Percentiles rank a stretch among this genome's conserved stretches.
Evolutionary conservation across 2,797 vertebrate species (phyloP).

Genomic region (Centroberyx gerrardi): DNA sequence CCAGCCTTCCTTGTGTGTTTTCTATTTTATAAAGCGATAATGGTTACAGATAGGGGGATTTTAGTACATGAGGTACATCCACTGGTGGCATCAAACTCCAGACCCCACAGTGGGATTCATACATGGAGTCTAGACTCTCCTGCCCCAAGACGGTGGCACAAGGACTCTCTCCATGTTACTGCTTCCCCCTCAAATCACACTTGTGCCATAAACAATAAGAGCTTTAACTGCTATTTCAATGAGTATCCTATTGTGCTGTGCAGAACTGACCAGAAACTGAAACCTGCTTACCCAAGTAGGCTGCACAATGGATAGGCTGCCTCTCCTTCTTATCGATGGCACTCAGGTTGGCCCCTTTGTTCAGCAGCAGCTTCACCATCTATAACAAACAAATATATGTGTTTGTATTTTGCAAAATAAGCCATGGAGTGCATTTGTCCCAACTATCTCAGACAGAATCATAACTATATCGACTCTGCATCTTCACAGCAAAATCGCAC

Average conservation of each 20-base stretch:
- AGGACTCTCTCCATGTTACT: background rate
- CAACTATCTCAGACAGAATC: background rate
- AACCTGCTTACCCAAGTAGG: constrained; percentile 90
- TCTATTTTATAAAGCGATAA: background rate
- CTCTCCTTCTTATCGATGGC: constrained; percentile 96
- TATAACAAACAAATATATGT: constrained; percentile 54
- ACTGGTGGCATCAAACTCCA: too few species aligned
- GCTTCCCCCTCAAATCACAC: background rate
- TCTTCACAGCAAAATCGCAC: too few species aligned
- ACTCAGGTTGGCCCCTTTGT: constrained; percentile 95
- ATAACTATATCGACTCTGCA: too few species aligned
- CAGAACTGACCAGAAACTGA: background rate
- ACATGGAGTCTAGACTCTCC: background rate
- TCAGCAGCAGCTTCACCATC: constrained; percentile 96
- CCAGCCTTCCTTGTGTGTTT: background rate
- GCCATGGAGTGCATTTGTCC: background rate
- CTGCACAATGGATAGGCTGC: constrained; percentile 95
- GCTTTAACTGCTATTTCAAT: constrained; percentile 21
- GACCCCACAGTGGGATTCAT: background rate
- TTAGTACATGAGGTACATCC: background rate
- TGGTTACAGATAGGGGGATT: background rate
- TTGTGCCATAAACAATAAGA: background rate
- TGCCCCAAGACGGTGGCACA: background rate
- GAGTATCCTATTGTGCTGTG: background rate
- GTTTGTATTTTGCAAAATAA: background rate